Evolutionary conservation across 2,797 vertebrate genomes (phyloP).

Genomic region (Labroides dimidiatus): DNA sequence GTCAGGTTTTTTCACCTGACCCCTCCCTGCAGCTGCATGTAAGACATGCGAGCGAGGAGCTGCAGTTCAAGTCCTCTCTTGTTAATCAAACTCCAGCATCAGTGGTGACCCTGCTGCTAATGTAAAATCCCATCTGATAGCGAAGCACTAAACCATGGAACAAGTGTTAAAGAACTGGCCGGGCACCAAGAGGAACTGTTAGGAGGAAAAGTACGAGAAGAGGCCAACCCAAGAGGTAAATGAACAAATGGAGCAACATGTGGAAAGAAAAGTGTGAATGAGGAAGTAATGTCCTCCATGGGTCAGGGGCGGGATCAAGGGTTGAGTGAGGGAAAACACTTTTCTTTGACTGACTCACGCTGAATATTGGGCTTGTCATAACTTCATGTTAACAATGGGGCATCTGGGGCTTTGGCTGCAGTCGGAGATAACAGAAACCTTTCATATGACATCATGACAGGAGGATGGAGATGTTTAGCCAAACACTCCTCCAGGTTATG

Average conservation of each 20-base stretch:
- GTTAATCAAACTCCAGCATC: slow-evolving; percentile 65
- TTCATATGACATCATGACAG: slow-evolving; percentile 69
- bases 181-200: slow-evolving; percentile 54
- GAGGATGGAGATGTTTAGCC: slow-evolving; percentile 58
- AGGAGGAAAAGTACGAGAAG: slow-evolving; percentile 18
- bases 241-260: slow-evolving; percentile 41
- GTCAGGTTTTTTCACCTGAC: slow-evolving; percentile 32
- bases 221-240: slow-evolving; percentile 37
- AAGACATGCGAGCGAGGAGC: slow-evolving; percentile 34
- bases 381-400: slow-evolving; percentile 47
- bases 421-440: slow-evolving; percentile 45
- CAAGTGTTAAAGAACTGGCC: slow-evolving; percentile 45
- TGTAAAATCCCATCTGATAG: slow-evolving; percentile 54
- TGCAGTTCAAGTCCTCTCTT: slow-evolving; percentile 41
- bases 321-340: slow-evolving; percentile 11
- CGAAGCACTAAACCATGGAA: slow-evolving; percentile 25
- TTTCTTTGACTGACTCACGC: slow-evolving; percentile 22
- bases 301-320: slow-evolving; percentile 36
- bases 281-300: slow-evolving; percentile 38
- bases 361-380: slow-evolving; percentile 37
- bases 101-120: slow-evolving; percentile 28
- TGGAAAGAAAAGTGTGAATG: slow-evolving; percentile 45
- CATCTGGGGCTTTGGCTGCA: slow-evolving; percentile 35
- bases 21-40: slow-evolving; percentile 2
- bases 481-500: slow-evolving; percentile 56